Evolutionary conservation across 37 sponge, comb jelly and placozoan genomes (phyloP).

Genomic region (Cliona cf. orientalis): DNA sequence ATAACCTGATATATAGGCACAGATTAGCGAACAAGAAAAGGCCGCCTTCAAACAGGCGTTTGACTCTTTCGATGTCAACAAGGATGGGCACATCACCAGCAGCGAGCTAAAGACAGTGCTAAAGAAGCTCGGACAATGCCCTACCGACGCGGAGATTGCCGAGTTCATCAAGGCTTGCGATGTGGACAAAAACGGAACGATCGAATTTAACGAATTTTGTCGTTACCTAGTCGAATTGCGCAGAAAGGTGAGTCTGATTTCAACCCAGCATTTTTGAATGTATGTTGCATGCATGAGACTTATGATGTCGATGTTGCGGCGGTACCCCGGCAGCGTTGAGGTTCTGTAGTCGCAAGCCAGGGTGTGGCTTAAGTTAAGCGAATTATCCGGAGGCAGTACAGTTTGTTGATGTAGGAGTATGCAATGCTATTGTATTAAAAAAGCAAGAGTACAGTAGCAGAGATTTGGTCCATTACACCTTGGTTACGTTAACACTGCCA

Average conservation of each 20-base stretch:
- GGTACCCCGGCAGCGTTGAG: too few species aligned
- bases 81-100: constrained; percentile 35
- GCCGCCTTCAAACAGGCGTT: constrained; percentile 34
- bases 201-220: constrained; percentile 38
- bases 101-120: constrained; percentile 8
- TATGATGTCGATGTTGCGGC: too few species aligned
- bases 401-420: too few species aligned
- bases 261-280: neutral
- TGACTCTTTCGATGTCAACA: constrained; percentile 20
- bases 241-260: neutral
- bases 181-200: constrained; percentile 27
- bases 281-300: neutral
- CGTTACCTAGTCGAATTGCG: constrained; percentile 10
- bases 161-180: constrained; percentile 23
- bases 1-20: too few species aligned
- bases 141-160: constrained; percentile 8
- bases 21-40: too few species aligned
- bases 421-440: too few species aligned
- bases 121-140: constrained; percentile 14
- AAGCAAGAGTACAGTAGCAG: too few species aligned
- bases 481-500: too few species aligned
- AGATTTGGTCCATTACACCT: too few species aligned
- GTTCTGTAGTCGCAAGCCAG: too few species aligned
- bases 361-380: too few species aligned
- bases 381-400: too few species aligned